Conservation (phyloP, 2,888 invertebrate species). For the Campoplex nolae region DNA sequence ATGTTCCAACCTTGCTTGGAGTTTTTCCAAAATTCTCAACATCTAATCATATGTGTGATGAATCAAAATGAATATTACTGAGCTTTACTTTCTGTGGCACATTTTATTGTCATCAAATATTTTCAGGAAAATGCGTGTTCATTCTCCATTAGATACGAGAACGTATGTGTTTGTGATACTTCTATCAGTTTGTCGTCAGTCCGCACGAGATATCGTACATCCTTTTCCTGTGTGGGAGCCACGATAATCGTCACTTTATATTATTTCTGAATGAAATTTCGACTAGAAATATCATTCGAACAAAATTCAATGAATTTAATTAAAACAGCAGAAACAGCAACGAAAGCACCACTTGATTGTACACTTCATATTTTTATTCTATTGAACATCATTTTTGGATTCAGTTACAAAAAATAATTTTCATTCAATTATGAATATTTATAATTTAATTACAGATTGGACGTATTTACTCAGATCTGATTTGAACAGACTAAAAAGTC, state of each 20-base stretch:
- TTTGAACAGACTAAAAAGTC: neutral
- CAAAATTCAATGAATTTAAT: constrained; percentile 16
- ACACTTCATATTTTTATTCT: neutral
- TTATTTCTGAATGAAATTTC: constrained; percentile 37
- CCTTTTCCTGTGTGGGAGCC: constrained; percentile 75
- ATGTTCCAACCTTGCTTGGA: neutral
- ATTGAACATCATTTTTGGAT: neutral
- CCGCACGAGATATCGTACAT: constrained; percentile 74
- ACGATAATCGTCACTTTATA: constrained; percentile 51
- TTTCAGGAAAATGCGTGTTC: neutral
- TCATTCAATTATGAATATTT: neutral
- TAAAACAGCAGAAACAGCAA: neutral
- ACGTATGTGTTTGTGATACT: constrained; percentile 15
- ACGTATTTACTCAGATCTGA: neutral
- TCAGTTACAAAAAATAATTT: neutral
- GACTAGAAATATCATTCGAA: neutral
- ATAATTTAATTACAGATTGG: neutral
- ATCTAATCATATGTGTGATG: neutral
- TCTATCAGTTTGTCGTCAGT: constrained; percentile 66
- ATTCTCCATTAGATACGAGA: neutral
- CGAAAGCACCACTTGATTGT: constrained; percentile 37
- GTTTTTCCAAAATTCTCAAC: neutral
- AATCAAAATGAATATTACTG: neutral
- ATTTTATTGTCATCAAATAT: neutral
- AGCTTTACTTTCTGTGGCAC: neutral